A percentile compares a stretch with the other conserved stretches of the same genome.
Evolutionary conservation across 2,797 vertebrate species (phyloP).

Genomic region (Microtus obscurus): DNA sequence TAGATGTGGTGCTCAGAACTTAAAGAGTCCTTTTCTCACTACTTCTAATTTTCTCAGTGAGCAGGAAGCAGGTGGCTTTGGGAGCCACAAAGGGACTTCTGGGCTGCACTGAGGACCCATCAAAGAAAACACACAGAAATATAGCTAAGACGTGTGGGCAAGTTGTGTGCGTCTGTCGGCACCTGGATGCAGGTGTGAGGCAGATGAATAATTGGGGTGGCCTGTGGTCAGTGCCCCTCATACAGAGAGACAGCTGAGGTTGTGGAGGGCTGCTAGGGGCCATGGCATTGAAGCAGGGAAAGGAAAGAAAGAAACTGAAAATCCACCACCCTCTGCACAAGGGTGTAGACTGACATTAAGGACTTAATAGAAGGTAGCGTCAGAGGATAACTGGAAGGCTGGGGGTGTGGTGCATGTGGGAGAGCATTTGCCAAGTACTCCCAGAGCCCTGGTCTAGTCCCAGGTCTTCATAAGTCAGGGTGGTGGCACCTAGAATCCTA

Average conservation of each 20-base stretch:
- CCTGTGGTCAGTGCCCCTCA: accelerated
- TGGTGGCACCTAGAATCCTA: not conserved
- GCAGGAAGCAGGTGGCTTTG: not conserved
- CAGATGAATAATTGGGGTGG: accelerated
- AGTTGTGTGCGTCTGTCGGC: not conserved
- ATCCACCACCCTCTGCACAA: no score
- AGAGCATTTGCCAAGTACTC: not conserved
- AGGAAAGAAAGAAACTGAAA: not conserved
- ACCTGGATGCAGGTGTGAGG: accelerated
- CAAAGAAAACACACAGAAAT: no score
- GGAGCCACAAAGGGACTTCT: not conserved
- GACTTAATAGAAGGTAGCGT: not conserved
- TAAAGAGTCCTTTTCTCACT: accelerated
- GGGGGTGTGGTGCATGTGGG: not conserved
- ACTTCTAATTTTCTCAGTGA: not conserved
- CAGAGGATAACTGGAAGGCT: not conserved
- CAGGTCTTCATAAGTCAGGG: not conserved
- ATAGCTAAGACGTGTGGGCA: accelerated
- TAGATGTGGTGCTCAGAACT: accelerated
- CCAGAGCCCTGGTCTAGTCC: not conserved
- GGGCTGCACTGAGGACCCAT: not conserved
- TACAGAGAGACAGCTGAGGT: not conserved
- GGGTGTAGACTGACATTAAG: not conserved
- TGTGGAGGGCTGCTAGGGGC: not conserved
- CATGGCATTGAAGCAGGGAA: no score